Conservation (phyloP, 1,140 invertebrate genomes). For the Drosophila micromelanica region DNA sequence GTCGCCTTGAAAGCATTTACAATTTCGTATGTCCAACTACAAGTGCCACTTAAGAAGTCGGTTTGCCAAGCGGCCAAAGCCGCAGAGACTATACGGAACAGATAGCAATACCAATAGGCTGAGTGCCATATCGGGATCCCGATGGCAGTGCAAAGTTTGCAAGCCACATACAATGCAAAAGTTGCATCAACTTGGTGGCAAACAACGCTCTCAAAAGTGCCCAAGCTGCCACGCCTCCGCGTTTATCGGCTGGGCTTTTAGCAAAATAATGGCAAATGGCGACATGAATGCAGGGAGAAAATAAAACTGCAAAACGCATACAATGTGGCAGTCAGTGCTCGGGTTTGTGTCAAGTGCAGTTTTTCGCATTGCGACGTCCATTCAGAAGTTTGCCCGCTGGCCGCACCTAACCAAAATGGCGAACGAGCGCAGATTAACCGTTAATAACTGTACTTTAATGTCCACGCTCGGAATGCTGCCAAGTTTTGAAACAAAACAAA, state of each 20-base stretch:
- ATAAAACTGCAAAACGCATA: slow-evolving; percentile 7
- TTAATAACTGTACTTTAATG: slow-evolving; percentile 67
- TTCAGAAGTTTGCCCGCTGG: slow-evolving; percentile 41
- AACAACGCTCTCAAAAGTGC: slow-evolving; percentile 20
- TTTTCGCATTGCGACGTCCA: slow-evolving; percentile 43
- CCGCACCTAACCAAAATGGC: slow-evolving; percentile 33
- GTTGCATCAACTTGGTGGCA: slow-evolving; percentile 37
- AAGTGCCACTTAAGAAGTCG: slow-evolving; percentile 46
- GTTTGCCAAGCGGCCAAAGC: slow-evolving; percentile 16
- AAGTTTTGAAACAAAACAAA: slow-evolving; percentile 48
- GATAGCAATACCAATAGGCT: slow-evolving; percentile 37
- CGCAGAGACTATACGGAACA: slow-evolving; percentile 25
- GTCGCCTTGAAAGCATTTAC: slow-evolving; percentile 30
- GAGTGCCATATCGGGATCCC: slow-evolving; percentile 14
- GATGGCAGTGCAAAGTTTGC: slow-evolving; percentile 29
- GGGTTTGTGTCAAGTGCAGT: slow-evolving; percentile 54
- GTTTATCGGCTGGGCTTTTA: no score
- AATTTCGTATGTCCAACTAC: slow-evolving; percentile 32
- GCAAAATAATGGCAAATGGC: slow-evolving; percentile 42
- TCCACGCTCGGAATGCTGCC: slow-evolving; percentile 4
- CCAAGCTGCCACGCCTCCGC: not conserved
- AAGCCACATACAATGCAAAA: slow-evolving; percentile 46
- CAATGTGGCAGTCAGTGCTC: slow-evolving; percentile 12
- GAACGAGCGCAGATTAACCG: slow-evolving; percentile 61
- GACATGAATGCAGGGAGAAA: slow-evolving; percentile 17